These are phyloP conservation scores for Speoplatyrhinus poulsoni DNA, from an alignment of 2,113 vertebrate genomes.

Conservation along the genomic window DNA sequence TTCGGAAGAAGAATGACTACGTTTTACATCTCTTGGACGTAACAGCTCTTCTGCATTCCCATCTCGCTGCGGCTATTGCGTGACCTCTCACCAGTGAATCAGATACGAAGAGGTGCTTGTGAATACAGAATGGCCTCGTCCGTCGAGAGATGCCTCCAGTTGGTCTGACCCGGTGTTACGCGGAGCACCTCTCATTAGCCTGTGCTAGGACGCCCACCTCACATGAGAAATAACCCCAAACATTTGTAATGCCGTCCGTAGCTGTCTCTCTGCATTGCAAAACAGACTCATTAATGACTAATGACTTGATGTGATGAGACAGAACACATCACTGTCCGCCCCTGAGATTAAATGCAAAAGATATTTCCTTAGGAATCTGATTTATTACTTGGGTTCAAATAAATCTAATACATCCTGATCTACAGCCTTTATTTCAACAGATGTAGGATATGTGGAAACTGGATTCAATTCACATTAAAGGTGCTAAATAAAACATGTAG, in stretches of 20 bases:
- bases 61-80: background rate
- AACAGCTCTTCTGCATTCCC: background rate
- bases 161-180: slow-evolving; percentile 1
- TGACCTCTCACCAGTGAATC: background rate
- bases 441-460: background rate
- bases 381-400: background rate
- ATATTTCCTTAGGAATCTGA: too few relatives aligned
- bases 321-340: background rate
- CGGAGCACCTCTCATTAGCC: background rate
- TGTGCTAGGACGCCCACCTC: background rate
- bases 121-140: background rate
- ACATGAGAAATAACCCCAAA: slow-evolving; percentile 10
- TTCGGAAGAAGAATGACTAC: background rate
- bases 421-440: background rate
- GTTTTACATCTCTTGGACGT: too few relatives aligned
- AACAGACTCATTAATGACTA: background rate
- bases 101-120: slow-evolving; percentile 26
- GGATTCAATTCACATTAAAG: background rate
- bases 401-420: background rate
- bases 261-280: background rate
- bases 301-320: slow-evolving; percentile 14
- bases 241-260: too few relatives aligned
- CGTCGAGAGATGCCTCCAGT: background rate
- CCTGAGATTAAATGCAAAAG: too few relatives aligned
- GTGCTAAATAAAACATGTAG: background rate